phyloP scores from a whole-genome alignment of 2,888 invertebrate genomes.

The Fragum whitleyi region DNA sequence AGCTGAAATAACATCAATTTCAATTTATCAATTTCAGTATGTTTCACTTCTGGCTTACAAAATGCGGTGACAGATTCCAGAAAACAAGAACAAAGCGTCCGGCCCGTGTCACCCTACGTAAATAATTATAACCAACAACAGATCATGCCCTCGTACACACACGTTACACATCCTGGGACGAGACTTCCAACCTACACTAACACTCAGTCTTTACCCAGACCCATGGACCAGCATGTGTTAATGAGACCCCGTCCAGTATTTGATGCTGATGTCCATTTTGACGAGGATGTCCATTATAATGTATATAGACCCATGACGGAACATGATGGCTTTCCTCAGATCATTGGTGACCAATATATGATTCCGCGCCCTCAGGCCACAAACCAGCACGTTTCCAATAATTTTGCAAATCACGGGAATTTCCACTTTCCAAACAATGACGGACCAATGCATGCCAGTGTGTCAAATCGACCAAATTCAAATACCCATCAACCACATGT shows the following conservation, averaged over 20 bases:
- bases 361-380: neutral
- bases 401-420: too few relatives aligned
- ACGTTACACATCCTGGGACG: neutral
- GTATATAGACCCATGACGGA: neutral
- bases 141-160: neutral
- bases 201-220: too few relatives aligned
- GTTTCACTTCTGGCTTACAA: too few relatives aligned
- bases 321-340: neutral
- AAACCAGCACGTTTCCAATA: too few relatives aligned
- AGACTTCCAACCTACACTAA: neutral
- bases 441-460: too few relatives aligned
- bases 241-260: neutral
- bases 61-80: neutral
- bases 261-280: neutral
- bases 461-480: too few relatives aligned
- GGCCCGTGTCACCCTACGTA: neutral
- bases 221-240: neutral
- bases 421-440: too few relatives aligned
- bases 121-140: neutral
- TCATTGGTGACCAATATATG: neutral
- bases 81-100: neutral
- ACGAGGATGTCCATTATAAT: neutral
- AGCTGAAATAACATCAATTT: too few relatives aligned
- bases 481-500: too few relatives aligned
- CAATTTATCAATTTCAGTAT: too few relatives aligned